Conservation (phyloP, 2,113 vertebrate species). For the Crypturellus undulatus region DNA sequence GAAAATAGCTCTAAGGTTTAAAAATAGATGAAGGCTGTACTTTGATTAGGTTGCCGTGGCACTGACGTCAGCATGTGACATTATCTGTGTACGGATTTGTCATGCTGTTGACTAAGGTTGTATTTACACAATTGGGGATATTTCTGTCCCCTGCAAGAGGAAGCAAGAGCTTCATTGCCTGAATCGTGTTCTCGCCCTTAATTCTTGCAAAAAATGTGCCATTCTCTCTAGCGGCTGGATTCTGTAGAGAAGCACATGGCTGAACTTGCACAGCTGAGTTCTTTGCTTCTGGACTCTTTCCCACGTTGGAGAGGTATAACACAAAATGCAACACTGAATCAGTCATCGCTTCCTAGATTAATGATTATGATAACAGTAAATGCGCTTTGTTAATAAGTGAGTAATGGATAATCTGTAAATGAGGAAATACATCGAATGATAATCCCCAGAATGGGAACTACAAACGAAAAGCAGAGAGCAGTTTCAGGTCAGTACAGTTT, state of each 20-base stretch:
- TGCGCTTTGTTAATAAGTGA: neutral
- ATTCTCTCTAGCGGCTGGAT: neutral
- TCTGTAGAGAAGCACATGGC: accelerated
- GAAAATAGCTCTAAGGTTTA: slow-evolving; percentile 13
- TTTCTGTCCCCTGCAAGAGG: slow-evolving; percentile 6
- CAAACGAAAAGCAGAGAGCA: neutral
- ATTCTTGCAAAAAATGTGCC: neutral
- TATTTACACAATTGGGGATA: slow-evolving; percentile 55
- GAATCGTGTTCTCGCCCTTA: neutral
- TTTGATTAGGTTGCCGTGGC: slow-evolving; percentile 58
- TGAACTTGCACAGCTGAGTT: neutral
- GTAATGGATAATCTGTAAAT: neutral
- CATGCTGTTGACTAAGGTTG: slow-evolving; percentile 48
- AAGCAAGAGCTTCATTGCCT: neutral
- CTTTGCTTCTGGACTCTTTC: neutral
- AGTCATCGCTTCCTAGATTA: neutral
- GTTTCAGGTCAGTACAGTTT: neutral
- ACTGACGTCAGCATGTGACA: slow-evolving; percentile 41
- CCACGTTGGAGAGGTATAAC: neutral
- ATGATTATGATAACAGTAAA: too few species aligned
- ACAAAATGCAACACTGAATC: neutral
- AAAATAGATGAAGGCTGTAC: slow-evolving; percentile 61
- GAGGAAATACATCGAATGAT: neutral
- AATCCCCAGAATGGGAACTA: neutral
- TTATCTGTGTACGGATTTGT: slow-evolving; percentile 46